Percentiles rank a stretch among this genome's conserved stretches.
phyloP scores from a whole-genome alignment of 2,113 vertebrate genomes.

The Ctenomys sociabilis region DNA sequence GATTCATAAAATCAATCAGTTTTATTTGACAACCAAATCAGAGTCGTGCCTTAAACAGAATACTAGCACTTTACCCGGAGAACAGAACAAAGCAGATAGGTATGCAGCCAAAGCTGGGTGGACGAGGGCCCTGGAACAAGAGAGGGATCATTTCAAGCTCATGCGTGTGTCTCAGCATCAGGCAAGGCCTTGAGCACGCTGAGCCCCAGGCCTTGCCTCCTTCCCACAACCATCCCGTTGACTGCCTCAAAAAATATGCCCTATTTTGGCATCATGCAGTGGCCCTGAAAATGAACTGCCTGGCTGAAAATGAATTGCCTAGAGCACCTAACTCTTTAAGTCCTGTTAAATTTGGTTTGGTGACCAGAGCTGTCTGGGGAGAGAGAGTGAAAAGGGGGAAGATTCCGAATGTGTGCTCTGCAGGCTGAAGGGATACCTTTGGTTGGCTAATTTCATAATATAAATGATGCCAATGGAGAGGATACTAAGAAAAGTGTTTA shows the following conservation, averaged over 20 bases:
- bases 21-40: constrained; percentile 79
- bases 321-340: not conserved
- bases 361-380: not conserved
- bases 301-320: not conserved
- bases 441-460: not conserved
- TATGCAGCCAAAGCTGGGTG: not conserved
- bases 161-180: not conserved
- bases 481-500: not conserved
- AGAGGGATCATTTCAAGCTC: not conserved
- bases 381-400: too few species aligned
- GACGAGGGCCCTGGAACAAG: not conserved
- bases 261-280: not conserved
- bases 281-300: not conserved
- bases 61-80: constrained; percentile 29
- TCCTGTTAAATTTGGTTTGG: not conserved
- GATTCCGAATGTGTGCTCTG: not conserved
- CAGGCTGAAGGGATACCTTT: not conserved
- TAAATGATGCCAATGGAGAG: constrained; percentile 16
- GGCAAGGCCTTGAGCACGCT: not conserved
- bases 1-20: constrained; percentile 77
- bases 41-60: constrained; percentile 65
- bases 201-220: not conserved
- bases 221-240: not conserved
- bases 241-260: not conserved
- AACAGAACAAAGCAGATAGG: not conserved